Evolutionary conservation across 2,888 invertebrate genomes (phyloP).

Genomic region (Tridacna crocea): DNA sequence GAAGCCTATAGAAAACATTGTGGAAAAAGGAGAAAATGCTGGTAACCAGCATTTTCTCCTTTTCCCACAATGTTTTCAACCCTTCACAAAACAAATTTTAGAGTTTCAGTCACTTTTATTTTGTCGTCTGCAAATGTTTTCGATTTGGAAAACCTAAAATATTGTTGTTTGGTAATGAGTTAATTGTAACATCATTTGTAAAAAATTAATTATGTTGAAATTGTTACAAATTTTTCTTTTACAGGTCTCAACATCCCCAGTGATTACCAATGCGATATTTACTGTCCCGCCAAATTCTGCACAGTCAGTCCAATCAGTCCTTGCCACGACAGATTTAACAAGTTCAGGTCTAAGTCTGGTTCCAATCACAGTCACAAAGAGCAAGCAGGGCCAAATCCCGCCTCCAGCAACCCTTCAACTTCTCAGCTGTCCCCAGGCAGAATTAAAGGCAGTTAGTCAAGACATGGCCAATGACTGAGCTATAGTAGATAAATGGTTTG

Average conservation of each 20-base stretch:
- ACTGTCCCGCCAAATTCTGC: conserved; percentile 46
- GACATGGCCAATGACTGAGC: conserved; percentile 24
- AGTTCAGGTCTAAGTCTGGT: conserved; percentile 52
- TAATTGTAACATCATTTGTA: too few relatives aligned
- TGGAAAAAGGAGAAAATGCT: too few relatives aligned
- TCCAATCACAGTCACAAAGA: conserved; percentile 55
- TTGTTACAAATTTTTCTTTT: too few relatives aligned
- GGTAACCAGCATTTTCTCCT: too few relatives aligned
- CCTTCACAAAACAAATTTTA: too few relatives aligned
- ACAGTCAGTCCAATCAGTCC: conserved; percentile 34
- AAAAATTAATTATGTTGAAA: too few relatives aligned
- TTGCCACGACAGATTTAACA: conserved; percentile 37
- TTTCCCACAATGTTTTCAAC: too few relatives aligned
- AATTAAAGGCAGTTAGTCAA: conserved; percentile 39
- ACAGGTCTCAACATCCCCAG: conserved; percentile 22
- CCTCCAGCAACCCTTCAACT: conserved; percentile 53
- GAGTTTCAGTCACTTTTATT: too few relatives aligned
- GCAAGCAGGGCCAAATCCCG: conserved; percentile 53
- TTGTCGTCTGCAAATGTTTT: too few relatives aligned
- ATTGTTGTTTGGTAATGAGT: too few relatives aligned
- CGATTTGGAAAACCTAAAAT: too few relatives aligned
- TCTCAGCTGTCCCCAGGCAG: conserved; percentile 52
- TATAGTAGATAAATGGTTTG: background rate
- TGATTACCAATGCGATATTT: conserved; percentile 51
- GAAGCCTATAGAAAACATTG: too few relatives aligned